Conservation (phyloP, 2,888 invertebrate genomes). For the Cepaea hortensis region DNA sequence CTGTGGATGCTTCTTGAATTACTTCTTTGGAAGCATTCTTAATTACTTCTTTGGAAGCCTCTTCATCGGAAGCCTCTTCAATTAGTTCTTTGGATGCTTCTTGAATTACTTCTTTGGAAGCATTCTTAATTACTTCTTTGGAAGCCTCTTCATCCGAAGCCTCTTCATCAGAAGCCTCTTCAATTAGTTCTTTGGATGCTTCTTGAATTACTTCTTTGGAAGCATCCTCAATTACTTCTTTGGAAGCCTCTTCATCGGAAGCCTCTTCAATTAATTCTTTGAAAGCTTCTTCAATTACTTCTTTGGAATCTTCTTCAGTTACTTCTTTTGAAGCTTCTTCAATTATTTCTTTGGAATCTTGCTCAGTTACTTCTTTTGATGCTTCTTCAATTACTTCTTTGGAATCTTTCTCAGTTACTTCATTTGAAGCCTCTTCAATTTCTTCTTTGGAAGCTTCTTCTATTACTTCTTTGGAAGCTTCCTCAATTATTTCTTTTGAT, state of each 20-base stretch:
- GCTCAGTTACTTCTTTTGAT: neutral
- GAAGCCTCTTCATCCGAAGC: neutral
- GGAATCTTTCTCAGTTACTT: neutral
- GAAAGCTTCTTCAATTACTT: conserved; percentile 17
- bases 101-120: neutral
- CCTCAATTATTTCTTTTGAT: neutral
- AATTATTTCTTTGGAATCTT: neutral
- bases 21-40: conserved; percentile 3
- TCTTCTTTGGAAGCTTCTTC: conserved; percentile 21
- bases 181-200: neutral
- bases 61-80: neutral
- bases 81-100: neutral
- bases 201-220: neutral
- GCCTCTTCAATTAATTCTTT: conserved; percentile 6
- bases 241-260: neutral
- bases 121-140: neutral
- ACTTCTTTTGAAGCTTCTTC: neutral
- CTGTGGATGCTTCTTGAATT: neutral
- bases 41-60: conserved; percentile 1
- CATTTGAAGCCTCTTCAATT: neutral
- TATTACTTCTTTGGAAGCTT: neutral
- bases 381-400: conserved; percentile 7
- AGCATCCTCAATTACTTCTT: neutral
- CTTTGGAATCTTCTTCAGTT: conserved; percentile 4
- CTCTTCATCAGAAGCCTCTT: neutral